Base-by-base conservation (phyloP, 2,113 vertebrate species). In the Platysteira castanea region DNA sequence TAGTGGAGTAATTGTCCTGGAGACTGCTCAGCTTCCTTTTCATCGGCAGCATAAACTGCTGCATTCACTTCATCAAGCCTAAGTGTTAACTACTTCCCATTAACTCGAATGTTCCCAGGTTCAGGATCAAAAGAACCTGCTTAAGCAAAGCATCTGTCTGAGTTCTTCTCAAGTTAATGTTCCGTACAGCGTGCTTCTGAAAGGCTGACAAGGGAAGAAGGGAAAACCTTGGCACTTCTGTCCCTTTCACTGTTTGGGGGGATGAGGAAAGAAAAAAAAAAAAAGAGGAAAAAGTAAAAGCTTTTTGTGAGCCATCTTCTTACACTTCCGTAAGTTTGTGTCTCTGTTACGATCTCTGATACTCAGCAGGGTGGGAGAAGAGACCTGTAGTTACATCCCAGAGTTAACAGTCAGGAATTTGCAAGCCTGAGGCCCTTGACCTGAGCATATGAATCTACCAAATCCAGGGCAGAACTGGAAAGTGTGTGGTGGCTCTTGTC, bases 71-170 rank as follows among this genome's bases (percentile, higher is more conserved):
- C 68, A 86, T 95, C 87, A 92, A 95, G 52, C 71, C 57, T 20
- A 17, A 49, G 73, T 77, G 69, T 92, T 95, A 95, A 96, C 92
- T 95, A 53, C 91, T 94, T 94, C 76, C 91, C 91, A 93, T 95
- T 95, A 96, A 94, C 53, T 90, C 78, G 50, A 47, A 88, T 59
- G 65, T 95, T 94, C 84, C 84, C 76, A 74, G 75, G 90, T 91
- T 96, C 94, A 84, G 95, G 95, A 96, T 96, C 95, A 95, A 80
- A 73, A 91, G 84, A 89, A 70, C 65, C 37, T 93, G 78, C 78
- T 91, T 91, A 94, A 89, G 95, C 52, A 90, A 67, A 86, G 82
- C 89, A 64, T 86, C 70, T 84, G 75, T 73, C 65, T 73, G 61
- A 84, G 87, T n/a, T 96, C 64, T 61, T 93, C 63, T 79, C 57